A percentile compares a stretch with the other conserved stretches of the same genome.
These are phyloP conservation scores for Parnassius smintheus DNA, from an alignment of 2,888 invertebrate species.

Conservation along the genomic window DNA sequence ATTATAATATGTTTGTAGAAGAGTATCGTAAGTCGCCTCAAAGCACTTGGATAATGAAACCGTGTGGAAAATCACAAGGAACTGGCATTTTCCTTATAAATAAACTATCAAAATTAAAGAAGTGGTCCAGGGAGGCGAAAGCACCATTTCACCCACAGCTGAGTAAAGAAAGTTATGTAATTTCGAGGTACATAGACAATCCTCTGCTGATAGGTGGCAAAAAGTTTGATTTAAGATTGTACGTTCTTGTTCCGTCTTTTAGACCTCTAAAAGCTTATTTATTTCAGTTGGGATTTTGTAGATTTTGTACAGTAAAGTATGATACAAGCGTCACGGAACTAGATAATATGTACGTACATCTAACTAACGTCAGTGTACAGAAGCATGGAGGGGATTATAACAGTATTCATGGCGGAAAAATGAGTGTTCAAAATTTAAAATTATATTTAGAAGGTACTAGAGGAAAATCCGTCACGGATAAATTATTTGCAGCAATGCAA, in stretches of 20 bases:
- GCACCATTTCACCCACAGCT: conserved; percentile 89
- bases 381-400: conserved; percentile 98
- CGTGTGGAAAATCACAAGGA: conserved; percentile 96
- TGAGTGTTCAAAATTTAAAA: conserved; percentile 95
- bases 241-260: conserved; percentile 96
- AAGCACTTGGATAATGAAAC: conserved; percentile 99
- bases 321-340: conserved; percentile 93
- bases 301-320: conserved; percentile 98
- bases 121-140: conserved; percentile 88
- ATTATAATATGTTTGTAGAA: conserved; percentile 98
- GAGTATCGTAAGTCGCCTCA: conserved; percentile 96
- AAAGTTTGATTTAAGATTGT: conserved; percentile 96
- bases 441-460: conserved; percentile 95
- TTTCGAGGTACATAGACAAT: conserved; percentile 97
- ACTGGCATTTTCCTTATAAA: conserved; percentile 97
- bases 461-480: conserved; percentile 93
- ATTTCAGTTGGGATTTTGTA: conserved; percentile 95
- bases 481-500: conserved; percentile 93
- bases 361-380: conserved; percentile 97
- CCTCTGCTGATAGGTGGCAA: conserved; percentile 97
- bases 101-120: conserved; percentile 95
- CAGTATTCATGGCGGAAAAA: conserved; percentile 96
- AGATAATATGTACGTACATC: conserved; percentile 96
- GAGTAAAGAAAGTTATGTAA: conserved; percentile 95
- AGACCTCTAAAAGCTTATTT: conserved; percentile 96